Percentiles rank a stretch among this genome's conserved stretches.
Conservation (phyloP, 2,888 invertebrate species). For the Amphipoea oculea region DNA sequence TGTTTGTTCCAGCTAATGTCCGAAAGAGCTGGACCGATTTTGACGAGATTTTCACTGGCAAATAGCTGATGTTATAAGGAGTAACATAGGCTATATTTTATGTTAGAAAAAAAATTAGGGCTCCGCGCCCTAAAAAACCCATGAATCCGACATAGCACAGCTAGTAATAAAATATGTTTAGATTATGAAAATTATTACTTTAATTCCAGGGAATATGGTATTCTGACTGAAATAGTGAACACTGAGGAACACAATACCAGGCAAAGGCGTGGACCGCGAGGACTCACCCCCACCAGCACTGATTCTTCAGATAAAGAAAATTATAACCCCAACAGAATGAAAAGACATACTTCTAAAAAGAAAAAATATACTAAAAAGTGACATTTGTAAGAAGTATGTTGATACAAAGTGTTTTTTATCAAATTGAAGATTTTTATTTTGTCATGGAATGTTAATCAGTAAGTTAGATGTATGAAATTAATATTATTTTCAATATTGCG, state of each 20-base stretch:
- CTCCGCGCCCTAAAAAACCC: not conserved
- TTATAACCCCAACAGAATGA: conserved; percentile 82
- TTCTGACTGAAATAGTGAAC: conserved; percentile 74
- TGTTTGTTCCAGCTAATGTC: not conserved
- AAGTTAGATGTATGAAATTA: conserved; percentile 1
- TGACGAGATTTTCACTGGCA: not conserved
- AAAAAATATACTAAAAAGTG: conserved; percentile 72
- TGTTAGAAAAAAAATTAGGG: not conserved
- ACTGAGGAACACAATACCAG: conserved; percentile 66
- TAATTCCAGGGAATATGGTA: conserved; percentile 76
- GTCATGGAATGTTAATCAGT: not conserved
- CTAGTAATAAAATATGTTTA: not conserved
- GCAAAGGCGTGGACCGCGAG: conserved; percentile 71
- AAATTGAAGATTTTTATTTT: conserved; percentile 5
- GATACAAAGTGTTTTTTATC: not conserved
- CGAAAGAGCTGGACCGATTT: not conserved
- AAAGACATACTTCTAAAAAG: conserved; percentile 66
- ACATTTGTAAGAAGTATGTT: conserved; percentile 5
- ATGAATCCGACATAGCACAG: not conserved
- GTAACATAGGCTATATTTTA: too few species aligned
- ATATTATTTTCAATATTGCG: conserved; percentile 23
- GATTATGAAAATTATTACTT: conserved; percentile 5
- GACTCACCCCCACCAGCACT: conserved; percentile 80
- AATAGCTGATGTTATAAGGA: too few species aligned
- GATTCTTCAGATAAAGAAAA: conserved; percentile 88